Percentiles rank a stretch among this genome's conserved stretches.
Evolutionary conservation across 2,113 vertebrate genomes (phyloP).

Genomic region (Dicrurus megarhynchus): DNA sequence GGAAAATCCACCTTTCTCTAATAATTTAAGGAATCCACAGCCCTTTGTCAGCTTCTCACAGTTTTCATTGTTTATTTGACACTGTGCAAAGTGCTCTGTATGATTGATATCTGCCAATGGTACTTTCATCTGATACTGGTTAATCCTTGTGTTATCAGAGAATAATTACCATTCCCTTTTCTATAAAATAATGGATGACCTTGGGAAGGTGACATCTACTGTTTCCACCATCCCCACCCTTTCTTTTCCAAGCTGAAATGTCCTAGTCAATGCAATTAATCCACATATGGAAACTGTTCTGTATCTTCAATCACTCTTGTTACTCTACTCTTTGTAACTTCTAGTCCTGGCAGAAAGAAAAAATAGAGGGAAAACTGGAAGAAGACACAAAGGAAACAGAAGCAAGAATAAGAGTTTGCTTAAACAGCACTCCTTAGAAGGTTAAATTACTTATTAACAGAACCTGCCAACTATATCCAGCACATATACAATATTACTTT

Average conservation of each 20-base stretch:
- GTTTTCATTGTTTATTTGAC: not conserved
- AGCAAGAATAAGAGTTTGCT: not conserved
- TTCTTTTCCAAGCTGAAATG: not conserved
- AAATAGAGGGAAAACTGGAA: not conserved
- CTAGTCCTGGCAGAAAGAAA: not conserved
- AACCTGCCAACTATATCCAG: not conserved
- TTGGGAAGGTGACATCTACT: not conserved
- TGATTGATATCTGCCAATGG: not conserved
- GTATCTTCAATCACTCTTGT: not conserved
- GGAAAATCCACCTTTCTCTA: not conserved
- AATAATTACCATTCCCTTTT: not conserved
- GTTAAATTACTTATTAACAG: not conserved
- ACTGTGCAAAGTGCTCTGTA: not conserved
- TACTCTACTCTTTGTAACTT: not conserved
- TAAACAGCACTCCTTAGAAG: not conserved
- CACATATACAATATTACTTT: not conserved
- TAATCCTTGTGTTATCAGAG: not conserved
- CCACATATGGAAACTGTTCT: not conserved
- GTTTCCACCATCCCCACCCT: not conserved
- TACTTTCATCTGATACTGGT: not conserved
- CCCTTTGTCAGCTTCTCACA: not conserved
- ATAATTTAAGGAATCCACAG: not conserved
- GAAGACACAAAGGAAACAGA: not conserved
- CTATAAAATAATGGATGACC: not conserved
- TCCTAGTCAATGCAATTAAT: not conserved